These are phyloP conservation scores for Microtus pennsylvanicus DNA, from an alignment of 2,113 vertebrate genomes.

Conservation along the genomic window DNA sequence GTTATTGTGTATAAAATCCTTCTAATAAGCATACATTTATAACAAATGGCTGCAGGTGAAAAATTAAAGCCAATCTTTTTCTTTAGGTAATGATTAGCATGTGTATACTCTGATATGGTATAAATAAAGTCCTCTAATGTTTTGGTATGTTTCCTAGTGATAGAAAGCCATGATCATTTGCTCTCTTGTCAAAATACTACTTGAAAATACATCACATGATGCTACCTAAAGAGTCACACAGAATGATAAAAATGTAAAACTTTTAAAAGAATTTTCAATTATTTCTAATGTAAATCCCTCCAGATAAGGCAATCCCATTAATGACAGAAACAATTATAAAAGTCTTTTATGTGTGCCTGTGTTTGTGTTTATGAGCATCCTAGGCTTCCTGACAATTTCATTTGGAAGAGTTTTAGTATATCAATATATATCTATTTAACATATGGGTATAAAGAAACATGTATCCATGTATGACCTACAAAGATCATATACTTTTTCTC, in stretches of 20 bases:
- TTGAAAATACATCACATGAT: neutral
- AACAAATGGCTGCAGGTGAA: neutral
- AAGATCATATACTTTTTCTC: fast-evolving
- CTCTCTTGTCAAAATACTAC: fast-evolving
- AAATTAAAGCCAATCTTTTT: neutral
- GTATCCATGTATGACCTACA: neutral
- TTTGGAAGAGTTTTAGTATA: neutral
- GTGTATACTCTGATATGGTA: neutral
- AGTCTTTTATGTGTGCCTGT: no score
- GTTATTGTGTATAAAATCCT: neutral
- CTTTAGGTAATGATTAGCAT: neutral
- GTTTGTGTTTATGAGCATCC: neutral
- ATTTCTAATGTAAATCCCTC: neutral
- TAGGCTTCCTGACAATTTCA: neutral
- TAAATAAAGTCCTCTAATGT: neutral
- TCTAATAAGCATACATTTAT: neutral
- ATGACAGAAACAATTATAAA: neutral
- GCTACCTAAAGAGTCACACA: neutral
- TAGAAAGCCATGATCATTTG: neutral
- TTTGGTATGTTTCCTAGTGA: neutral
- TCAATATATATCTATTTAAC: neutral
- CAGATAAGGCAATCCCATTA: neutral
- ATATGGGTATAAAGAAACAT: neutral
- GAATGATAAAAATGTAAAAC: neutral
- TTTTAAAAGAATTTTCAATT: neutral